Evolutionary conservation across 2,797 vertebrate genomes (phyloP).

Genomic region (Pangasius mekongensis): DNA sequence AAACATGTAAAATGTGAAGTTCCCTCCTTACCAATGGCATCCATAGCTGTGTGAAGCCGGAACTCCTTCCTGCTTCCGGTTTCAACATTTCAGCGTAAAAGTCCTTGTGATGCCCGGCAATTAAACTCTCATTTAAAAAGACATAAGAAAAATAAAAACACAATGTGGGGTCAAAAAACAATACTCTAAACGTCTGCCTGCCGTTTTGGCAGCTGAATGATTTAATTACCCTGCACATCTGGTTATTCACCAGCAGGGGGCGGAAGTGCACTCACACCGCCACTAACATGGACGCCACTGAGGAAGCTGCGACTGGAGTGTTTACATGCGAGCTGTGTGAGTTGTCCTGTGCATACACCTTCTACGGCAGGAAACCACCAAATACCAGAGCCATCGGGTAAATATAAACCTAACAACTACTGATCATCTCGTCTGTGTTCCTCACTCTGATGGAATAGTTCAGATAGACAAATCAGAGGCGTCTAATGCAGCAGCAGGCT

Average conservation of each 20-base stretch:
- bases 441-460: too few relatives aligned
- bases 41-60: constrained; percentile 46
- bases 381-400: constrained; percentile 81
- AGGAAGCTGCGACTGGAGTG: constrained; percentile 58
- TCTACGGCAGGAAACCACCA: constrained; percentile 85
- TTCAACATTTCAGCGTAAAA: constrained; percentile 45
- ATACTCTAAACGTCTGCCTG: background rate
- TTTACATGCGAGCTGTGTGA: constrained; percentile 84
- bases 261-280: background rate
- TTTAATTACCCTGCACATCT: background rate
- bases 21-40: constrained; percentile 58
- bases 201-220: background rate
- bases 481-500: background rate
- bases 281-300: constrained; percentile 41
- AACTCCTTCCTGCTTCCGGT: constrained; percentile 17
- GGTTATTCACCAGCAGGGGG: constrained; percentile 9
- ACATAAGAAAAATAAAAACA: background rate
- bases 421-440: background rate
- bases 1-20: constrained; percentile 35
- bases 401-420: constrained; percentile 64
- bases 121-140: background rate
- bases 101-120: background rate
- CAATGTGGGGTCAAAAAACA: background rate
- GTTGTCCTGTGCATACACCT: constrained; percentile 77
- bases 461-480: background rate